These are phyloP conservation scores for Crocallis elinguaria DNA, from an alignment of 2,888 invertebrate species.

Conservation along the genomic window DNA sequence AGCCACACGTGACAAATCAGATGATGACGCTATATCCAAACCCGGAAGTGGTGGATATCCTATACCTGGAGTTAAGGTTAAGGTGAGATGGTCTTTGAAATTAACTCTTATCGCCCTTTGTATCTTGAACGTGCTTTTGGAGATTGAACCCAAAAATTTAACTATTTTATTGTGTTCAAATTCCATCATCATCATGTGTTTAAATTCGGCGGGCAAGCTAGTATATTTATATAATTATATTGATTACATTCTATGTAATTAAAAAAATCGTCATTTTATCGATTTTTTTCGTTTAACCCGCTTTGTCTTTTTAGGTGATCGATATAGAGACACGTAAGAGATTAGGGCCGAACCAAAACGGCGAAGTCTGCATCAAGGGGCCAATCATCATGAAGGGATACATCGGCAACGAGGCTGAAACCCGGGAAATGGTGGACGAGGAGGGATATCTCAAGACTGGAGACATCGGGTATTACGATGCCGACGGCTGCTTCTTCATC, in stretches of 20 bases:
- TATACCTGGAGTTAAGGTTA: constrained; percentile 56
- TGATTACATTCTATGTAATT: too few relatives aligned
- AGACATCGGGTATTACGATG: constrained; percentile 69
- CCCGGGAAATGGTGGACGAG: constrained; percentile 55
- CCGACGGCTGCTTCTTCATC: constrained; percentile 67
- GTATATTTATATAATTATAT: too few relatives aligned
- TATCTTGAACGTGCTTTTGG: too few relatives aligned
- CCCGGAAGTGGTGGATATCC: constrained; percentile 65
- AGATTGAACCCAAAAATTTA: too few relatives aligned
- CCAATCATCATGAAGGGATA: constrained; percentile 67
- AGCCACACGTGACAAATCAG: constrained; percentile 55
- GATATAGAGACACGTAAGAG: constrained; percentile 54
- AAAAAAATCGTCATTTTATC: too few relatives aligned
- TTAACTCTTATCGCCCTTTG: too few relatives aligned
- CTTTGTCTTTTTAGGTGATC: constrained; percentile 70
- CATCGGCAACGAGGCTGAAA: constrained; percentile 52
- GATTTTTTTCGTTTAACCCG: too few relatives aligned
- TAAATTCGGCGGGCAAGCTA: too few relatives aligned
- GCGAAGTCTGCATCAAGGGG: constrained; percentile 66
- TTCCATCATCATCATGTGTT: too few relatives aligned
- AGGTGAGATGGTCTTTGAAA: constrained; percentile 51
- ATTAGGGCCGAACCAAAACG: constrained; percentile 55
- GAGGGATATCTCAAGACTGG: constrained; percentile 69
- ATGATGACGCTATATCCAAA: constrained; percentile 44
- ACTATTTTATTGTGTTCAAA: too few relatives aligned